Conservation (phyloP, 2,797 vertebrate genomes). For the Cuniculus paca region DNA sequence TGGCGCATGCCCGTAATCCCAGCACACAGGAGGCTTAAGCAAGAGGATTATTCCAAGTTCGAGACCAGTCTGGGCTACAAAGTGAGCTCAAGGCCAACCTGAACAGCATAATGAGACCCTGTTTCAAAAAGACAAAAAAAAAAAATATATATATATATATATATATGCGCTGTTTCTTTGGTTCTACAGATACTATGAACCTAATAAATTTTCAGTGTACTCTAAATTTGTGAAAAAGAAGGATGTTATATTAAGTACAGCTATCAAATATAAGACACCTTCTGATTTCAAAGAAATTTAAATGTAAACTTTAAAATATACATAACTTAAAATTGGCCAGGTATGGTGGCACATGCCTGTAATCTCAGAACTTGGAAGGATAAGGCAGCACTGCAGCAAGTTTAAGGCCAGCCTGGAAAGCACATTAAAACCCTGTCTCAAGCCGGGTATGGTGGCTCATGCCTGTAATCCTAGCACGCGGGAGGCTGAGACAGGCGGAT, state of each 20-base stretch:
- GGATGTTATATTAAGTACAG: background rate
- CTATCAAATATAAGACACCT: background rate
- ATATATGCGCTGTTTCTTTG: background rate
- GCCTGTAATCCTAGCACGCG: too few species aligned
- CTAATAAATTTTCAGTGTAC: background rate
- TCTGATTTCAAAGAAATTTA: conserved; percentile 50
- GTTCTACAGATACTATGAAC: background rate
- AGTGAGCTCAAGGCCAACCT: too few species aligned
- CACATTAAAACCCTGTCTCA: background rate
- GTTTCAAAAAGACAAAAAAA: too few species aligned
- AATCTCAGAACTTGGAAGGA: background rate
- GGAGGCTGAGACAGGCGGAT: too few species aligned
- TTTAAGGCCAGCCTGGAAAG: background rate
- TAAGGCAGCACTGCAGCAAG: background rate
- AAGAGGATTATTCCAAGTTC: too few species aligned
- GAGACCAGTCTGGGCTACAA: too few species aligned
- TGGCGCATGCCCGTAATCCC: too few species aligned
- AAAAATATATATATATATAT: too few species aligned
- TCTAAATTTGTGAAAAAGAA: background rate
- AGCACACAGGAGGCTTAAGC: too few species aligned
- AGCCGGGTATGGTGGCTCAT: too few species aligned
- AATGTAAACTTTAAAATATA: background rate
- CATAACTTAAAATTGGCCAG: background rate
- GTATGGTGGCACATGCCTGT: background rate
- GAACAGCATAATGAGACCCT: too few species aligned